Percentiles rank a stretch among this genome's conserved stretches.
Conservation (phyloP, 2,888 invertebrate genomes). For the Ophion ellenae region DNA sequence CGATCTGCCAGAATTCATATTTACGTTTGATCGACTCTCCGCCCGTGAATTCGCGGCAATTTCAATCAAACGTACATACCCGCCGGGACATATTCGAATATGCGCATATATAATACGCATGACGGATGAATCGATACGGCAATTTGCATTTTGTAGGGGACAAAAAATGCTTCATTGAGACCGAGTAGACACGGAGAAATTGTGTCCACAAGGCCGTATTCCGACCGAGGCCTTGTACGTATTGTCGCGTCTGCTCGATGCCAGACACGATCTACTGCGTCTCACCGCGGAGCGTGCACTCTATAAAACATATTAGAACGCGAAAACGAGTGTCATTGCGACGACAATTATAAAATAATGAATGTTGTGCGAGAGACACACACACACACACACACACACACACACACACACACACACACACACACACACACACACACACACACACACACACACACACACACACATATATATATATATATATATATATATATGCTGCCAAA, state of each 20-base stretch:
- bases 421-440: no score
- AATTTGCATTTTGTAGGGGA: background rate
- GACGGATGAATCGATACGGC: background rate
- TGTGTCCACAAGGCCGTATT: conserved; percentile 2
- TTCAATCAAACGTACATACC: conserved; percentile 3
- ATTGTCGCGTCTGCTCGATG: conserved; percentile 16
- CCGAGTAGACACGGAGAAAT: conserved; percentile 1
- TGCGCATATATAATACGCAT: conserved; percentile 14
- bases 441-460: no score
- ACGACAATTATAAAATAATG: conserved; percentile 27
- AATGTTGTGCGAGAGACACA: background rate
- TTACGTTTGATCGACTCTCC: background rate
- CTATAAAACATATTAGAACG: conserved; percentile 32
- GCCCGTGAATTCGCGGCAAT: background rate
- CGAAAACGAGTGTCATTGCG: background rate
- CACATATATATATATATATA: no score
- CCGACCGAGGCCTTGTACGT: conserved; percentile 7
- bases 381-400: no score
- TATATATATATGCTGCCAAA: no score
- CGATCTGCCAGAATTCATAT: background rate
- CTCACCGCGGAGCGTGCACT: conserved; percentile 6
- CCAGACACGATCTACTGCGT: conserved; percentile 29
- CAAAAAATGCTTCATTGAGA: conserved; percentile 9
- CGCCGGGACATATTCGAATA: background rate
- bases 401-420: no score